Evolutionary conservation across 1,140 invertebrate species (phyloP), one percentile per base, ranked within the genome.

Genomic region (Aethina tumida): DNA sequence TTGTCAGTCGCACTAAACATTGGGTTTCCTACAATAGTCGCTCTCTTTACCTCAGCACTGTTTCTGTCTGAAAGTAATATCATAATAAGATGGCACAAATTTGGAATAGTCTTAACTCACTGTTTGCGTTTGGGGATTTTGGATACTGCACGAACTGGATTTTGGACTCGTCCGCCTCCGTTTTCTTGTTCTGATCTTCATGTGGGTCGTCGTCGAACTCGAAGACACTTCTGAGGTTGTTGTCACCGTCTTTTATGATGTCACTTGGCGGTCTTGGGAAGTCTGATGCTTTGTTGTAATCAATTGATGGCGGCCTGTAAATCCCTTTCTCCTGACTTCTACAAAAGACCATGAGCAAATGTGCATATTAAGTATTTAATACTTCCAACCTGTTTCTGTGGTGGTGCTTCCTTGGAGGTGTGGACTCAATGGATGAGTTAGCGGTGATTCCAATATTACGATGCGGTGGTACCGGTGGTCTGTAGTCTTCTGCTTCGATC

Each of bases 391-490:
- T 43, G 30, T 43, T 35, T 18, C 44, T 33, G 12, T 39, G 37
- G 20, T 47, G 37, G 13, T 40, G 39, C 3, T 24, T 17, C 31
- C 38, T 48, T 26, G 37, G 43, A 9, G 41, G 46, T 14, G 31
- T 27, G 20, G 34, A 36, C 19, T 43, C 33, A 53, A 56, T 24
- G 45, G 16, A 53, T 44, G 45, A 43, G 46, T 38, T 47, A 30
- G 41, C 53, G 59, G 44, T 48, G 55, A 39, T 50, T 2, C 71
- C 70, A 21, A 78, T 74, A 62, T 83, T 84, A 30, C 85, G 69
- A 55, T 90, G 87, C 0, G 87, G 87, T 7, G 86, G 87, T 18
- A 90, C 82, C 2, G 86, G 86, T 0, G 86, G 86, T 40, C 81
- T 75, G 56, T 88, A 87, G 35, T 84, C 81, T 38, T 74, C 71